Evolutionary conservation across 1,140 invertebrate species (phyloP).

Genomic region (Ips nitidus): DNA sequence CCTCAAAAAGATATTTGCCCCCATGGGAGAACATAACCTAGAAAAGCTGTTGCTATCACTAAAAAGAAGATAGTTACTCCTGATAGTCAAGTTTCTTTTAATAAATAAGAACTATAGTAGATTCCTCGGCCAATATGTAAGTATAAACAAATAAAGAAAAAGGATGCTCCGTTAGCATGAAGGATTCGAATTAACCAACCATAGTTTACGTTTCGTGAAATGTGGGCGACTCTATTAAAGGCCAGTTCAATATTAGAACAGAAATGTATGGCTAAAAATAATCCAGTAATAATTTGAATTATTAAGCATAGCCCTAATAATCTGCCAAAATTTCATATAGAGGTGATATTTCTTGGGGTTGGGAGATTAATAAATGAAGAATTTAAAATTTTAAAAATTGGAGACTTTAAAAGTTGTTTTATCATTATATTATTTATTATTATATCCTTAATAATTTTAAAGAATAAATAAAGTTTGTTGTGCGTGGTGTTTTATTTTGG

Average conservation of each 20-base stretch:
- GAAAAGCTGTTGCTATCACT: slow-evolving; percentile 65
- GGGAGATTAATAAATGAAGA: slow-evolving; percentile 59
- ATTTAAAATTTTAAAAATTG: slow-evolving; percentile 56
- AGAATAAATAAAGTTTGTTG: too few relatives aligned
- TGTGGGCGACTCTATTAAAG: slow-evolving; percentile 60
- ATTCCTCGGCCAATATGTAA: slow-evolving; percentile 59
- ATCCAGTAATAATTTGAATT: slow-evolving; percentile 61
- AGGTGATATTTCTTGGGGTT: slow-evolving; percentile 56
- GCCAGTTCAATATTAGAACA: slow-evolving; percentile 57
- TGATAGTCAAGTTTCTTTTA: slow-evolving; percentile 58
- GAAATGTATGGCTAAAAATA: slow-evolving; percentile 65
- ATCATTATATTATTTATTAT: slow-evolving; percentile 36
- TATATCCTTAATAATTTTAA: too few relatives aligned
- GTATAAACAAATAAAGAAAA: slow-evolving; percentile 59
- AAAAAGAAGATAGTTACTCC: slow-evolving; percentile 62
- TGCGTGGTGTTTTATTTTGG: too few relatives aligned
- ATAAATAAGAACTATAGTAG: slow-evolving; percentile 59
- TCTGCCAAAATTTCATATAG: slow-evolving; percentile 60
- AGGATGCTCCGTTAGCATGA: slow-evolving; percentile 60
- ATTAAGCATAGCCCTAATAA: slow-evolving; percentile 54
- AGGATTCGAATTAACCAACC: slow-evolving; percentile 59
- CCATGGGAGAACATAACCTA: slow-evolving; percentile 71
- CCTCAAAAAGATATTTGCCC: slow-evolving; percentile 75
- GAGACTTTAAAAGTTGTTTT: slow-evolving; percentile 52
- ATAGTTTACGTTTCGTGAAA: slow-evolving; percentile 58